phyloP scores from a whole-genome alignment of 2,797 vertebrate species.

The Macrochelys suwanniensis region DNA sequence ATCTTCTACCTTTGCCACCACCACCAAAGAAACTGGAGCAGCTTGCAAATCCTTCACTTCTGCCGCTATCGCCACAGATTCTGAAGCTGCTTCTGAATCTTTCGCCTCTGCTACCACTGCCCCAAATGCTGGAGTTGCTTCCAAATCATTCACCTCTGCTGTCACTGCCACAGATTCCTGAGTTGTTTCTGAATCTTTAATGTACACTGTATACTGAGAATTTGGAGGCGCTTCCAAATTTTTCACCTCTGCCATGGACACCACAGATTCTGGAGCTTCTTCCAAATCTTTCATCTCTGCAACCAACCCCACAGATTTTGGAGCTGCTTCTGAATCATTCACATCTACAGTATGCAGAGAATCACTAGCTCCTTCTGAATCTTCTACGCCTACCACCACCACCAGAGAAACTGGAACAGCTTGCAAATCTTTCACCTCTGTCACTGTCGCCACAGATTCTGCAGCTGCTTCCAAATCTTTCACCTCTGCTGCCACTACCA shows the following conservation, averaged over 20 bases:
- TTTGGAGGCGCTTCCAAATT: background rate
- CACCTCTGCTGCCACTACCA: background rate
- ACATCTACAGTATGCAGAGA: background rate
- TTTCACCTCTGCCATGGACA: background rate
- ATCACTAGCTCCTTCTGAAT: background rate
- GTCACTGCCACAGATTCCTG: background rate
- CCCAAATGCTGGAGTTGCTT: background rate
- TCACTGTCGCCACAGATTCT: background rate
- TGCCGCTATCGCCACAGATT: background rate
- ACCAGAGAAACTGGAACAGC: background rate
- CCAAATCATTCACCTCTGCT: background rate
- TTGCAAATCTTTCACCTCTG: background rate
- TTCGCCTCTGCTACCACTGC: background rate
- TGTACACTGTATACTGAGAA: background rate
- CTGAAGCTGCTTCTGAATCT: background rate
- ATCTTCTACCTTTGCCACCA: constrained; percentile 15
- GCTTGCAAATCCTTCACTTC: background rate
- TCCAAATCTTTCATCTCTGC: background rate
- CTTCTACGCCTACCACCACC: background rate
- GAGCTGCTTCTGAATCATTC: background rate
- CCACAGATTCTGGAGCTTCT: background rate
- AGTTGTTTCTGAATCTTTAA: background rate
- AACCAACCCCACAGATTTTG: background rate
- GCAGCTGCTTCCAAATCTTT: background rate
- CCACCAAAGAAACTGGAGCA: background rate